Evolutionary conservation across 2,797 vertebrate genomes (phyloP).

Genomic region (Pipistrellus pipistrellus): DNA sequence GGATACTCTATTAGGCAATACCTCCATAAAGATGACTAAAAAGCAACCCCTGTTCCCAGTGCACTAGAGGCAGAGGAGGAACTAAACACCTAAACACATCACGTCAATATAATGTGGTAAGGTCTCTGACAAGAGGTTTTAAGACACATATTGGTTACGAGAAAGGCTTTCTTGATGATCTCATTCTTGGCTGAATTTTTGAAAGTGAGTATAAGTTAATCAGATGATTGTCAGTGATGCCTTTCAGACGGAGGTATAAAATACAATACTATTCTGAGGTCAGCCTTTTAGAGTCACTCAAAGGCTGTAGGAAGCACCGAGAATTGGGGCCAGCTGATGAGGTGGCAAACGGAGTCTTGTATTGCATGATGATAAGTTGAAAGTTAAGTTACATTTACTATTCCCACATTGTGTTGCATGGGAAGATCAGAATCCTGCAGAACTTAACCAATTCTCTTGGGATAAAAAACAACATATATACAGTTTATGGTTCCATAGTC

Average conservation of each 20-base stretch:
- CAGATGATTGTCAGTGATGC: not conserved
- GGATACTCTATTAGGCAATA: not conserved
- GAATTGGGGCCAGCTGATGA: not conserved
- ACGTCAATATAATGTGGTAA: not conserved
- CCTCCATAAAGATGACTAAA: slow-evolving; percentile 47
- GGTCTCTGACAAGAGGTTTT: not conserved
- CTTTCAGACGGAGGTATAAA: not conserved
- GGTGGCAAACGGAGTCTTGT: not conserved
- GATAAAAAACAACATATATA: too few species aligned
- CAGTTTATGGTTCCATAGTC: not conserved
- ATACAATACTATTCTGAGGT: not conserved
- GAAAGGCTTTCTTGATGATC: not conserved
- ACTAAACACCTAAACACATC: not conserved
- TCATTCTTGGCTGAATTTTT: not conserved
- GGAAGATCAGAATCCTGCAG: not conserved
- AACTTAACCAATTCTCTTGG: not conserved
- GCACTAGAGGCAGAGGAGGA: not conserved
- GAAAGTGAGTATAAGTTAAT: not conserved
- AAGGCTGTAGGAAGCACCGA: not conserved
- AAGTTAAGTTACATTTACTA: not conserved
- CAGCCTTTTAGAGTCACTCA: slow-evolving; percentile 5
- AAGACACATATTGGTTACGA: not conserved
- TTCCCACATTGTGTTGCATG: not conserved
- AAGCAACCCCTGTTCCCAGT: not conserved
- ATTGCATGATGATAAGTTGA: not conserved